These are phyloP conservation scores for Frankliniella fusca DNA, from an alignment of 2,888 invertebrate species.

Conservation along the genomic window DNA sequence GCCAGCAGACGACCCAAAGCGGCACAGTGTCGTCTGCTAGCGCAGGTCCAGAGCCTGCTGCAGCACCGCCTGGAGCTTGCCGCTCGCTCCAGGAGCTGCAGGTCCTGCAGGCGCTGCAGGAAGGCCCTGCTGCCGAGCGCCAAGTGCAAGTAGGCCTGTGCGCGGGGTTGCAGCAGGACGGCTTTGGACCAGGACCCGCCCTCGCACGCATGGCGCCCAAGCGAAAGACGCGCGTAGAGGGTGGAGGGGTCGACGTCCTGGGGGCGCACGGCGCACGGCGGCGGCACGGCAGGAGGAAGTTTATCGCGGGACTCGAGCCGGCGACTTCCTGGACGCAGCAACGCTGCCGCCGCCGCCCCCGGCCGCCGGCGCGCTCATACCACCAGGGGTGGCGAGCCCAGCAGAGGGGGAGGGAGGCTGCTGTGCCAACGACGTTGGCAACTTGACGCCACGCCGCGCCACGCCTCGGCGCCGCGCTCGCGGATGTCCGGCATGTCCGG, in stretches of 20 bases:
- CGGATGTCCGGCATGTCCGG: conserved; percentile 12
- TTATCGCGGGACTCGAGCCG: conserved; percentile 16
- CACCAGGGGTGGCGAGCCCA: neutral
- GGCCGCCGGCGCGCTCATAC: too few relatives aligned
- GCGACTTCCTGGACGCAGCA: neutral
- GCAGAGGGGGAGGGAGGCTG: neutral
- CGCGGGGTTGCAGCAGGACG: neutral
- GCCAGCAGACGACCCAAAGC: neutral
- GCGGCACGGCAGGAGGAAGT: neutral
- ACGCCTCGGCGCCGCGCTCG: neutral
- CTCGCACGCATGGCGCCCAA: neutral
- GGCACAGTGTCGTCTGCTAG: neutral
- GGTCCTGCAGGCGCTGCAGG: too few relatives aligned
- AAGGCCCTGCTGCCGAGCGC: too few relatives aligned
- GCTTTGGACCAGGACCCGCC: too few relatives aligned
- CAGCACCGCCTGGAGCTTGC: too few relatives aligned
- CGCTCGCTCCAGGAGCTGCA: too few relatives aligned
- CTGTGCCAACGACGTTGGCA: neutral
- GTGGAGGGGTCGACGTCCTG: neutral
- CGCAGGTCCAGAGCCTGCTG: neutral
- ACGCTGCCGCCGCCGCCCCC: neutral
- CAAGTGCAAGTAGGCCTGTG: too few relatives aligned
- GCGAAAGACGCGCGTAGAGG: neutral
- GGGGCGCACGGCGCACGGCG: neutral
- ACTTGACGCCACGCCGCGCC: conserved; percentile 2